A percentile compares a stretch with the other conserved stretches of the same genome.
phyloP scores from a whole-genome alignment of 2,797 vertebrate species.

The Petrocephalus sullivani region DNA sequence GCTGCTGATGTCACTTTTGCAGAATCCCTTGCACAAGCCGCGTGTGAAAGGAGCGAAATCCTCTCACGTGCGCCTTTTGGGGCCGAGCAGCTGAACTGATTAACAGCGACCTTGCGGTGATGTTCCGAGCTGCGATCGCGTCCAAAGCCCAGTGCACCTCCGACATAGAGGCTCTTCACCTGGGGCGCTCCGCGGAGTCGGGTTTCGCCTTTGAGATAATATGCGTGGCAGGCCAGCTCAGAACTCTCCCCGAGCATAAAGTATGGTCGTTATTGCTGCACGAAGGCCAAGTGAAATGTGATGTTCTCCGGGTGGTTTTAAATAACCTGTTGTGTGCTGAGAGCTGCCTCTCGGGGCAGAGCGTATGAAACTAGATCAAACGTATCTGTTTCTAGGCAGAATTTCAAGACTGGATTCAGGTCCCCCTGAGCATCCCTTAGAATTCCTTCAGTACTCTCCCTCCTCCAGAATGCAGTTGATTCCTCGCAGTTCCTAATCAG shows the following conservation, averaged over 20 bases:
- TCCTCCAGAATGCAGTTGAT: not conserved
- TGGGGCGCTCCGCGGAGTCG: not conserved
- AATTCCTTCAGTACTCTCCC: not conserved
- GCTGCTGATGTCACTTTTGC: constrained; percentile 17
- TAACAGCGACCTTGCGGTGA: constrained; percentile 23
- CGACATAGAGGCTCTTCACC: not conserved
- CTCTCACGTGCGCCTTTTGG: constrained; percentile 37
- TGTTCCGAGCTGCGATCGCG: not conserved
- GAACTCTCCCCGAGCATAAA: not conserved
- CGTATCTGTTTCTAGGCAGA: not conserved
- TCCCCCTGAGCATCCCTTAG: constrained; percentile 23
- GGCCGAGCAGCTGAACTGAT: constrained; percentile 16
- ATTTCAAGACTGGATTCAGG: not conserved
- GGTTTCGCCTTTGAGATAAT: not conserved
- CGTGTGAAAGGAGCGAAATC: constrained; percentile 34
- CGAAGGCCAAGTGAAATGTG: constrained; percentile 54
- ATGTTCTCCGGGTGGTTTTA: constrained; percentile 43
- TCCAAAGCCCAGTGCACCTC: not conserved
- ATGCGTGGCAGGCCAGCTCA: not conserved
- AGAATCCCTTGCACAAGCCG: constrained; percentile 29
- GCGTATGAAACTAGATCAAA: constrained; percentile 2
- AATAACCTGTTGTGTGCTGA: constrained; percentile 47
- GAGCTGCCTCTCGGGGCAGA: constrained; percentile 37
- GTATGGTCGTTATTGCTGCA: not conserved
- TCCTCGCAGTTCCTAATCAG: not conserved